Conservation (phyloP, 2,797 vertebrate genomes). For the Myotis findleyi region DNA sequence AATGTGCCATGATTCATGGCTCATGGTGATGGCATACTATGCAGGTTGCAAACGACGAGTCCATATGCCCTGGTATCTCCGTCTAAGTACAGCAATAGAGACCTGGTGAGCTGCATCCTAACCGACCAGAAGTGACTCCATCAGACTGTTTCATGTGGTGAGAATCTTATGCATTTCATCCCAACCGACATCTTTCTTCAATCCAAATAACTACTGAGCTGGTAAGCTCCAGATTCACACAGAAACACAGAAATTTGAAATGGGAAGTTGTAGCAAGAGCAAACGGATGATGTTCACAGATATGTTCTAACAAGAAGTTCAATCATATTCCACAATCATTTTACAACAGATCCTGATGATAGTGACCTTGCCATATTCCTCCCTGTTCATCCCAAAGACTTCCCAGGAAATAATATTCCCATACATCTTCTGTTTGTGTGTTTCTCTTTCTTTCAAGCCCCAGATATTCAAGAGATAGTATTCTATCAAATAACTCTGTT, state of each 20-base stretch:
- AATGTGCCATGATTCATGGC: background rate
- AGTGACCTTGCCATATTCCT: background rate
- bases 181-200: background rate
- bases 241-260: background rate
- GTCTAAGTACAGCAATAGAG: background rate
- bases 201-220: background rate
- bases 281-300: too few species aligned
- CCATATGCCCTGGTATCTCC: accelerated
- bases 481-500: background rate
- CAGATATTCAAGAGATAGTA: background rate
- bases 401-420: background rate
- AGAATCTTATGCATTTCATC: background rate
- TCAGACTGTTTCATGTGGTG: background rate
- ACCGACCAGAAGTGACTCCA: background rate
- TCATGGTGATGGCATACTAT: background rate
- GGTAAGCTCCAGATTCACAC: background rate
- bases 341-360: background rate
- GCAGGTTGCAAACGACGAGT: background rate
- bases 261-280: background rate
- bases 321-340: background rate
- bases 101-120: accelerated
- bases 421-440: background rate
- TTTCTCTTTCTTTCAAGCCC: background rate
- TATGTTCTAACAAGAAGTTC: background rate
- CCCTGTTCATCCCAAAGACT: background rate